Conservation (phyloP, 2,888 invertebrate genomes). For the Chymomyza caudatula region DNA sequence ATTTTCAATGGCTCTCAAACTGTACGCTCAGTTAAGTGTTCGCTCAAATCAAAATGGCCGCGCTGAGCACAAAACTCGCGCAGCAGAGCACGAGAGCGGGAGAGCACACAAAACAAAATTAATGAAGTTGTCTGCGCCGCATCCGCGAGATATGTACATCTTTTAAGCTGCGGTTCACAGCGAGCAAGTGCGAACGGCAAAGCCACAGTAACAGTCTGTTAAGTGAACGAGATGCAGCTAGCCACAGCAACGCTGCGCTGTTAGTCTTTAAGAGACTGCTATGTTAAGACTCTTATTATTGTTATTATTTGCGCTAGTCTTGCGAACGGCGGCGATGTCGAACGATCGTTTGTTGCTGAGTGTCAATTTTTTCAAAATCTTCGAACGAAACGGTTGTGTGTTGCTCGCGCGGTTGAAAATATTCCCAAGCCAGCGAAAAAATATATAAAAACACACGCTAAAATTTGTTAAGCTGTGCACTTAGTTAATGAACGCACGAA, state of each 20-base stretch:
- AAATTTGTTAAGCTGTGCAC: not conserved
- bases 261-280: too few species aligned
- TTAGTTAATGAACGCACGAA: not conserved
- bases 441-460: not conserved
- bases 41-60: slow-evolving; percentile 76
- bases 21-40: slow-evolving; percentile 12
- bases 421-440: slow-evolving; percentile 34
- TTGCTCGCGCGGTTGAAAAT: not conserved
- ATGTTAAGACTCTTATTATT: too few species aligned
- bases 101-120: slow-evolving; percentile 13
- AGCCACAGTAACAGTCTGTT: too few species aligned
- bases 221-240: too few species aligned
- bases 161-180: too few species aligned
- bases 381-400: slow-evolving; percentile 68
- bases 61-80: slow-evolving; percentile 34
- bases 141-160: too few species aligned
- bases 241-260: too few species aligned
- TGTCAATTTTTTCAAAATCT: slow-evolving; percentile 44
- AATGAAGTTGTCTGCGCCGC: slow-evolving; percentile 6
- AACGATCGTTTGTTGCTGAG: too few species aligned
- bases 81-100: slow-evolving; percentile 26
- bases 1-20: not conserved
- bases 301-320: too few species aligned
- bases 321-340: too few species aligned
- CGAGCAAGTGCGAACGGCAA: too few species aligned